A percentile compares a stretch with the other conserved stretches of the same genome.
These are phyloP conservation scores for Rhombomys opimus DNA, from an alignment of 2,113 vertebrate species.

Conservation along the genomic window DNA sequence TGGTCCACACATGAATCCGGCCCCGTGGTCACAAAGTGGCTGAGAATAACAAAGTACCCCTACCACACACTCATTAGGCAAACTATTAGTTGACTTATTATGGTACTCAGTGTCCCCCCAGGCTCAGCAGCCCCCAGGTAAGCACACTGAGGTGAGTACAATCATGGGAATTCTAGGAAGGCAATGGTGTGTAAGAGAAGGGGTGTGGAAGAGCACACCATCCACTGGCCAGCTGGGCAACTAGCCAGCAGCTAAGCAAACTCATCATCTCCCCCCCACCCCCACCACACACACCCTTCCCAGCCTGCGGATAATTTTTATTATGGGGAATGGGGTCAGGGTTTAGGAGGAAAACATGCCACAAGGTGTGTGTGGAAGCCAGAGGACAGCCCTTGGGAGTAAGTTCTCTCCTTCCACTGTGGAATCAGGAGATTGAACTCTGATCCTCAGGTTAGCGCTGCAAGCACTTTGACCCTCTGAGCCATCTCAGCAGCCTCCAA, in stretches of 20 bases:
- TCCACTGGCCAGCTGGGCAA: neutral
- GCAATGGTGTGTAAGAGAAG: neutral
- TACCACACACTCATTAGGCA: neutral
- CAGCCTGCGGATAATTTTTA: neutral
- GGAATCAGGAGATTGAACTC: neutral
- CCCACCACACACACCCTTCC: neutral
- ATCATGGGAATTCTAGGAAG: too few relatives aligned
- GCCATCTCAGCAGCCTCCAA: neutral
- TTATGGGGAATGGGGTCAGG: neutral
- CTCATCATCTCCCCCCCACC: neutral
- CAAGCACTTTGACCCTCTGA: neutral
- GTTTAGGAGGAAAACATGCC: too few relatives aligned
- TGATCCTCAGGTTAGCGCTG: too few relatives aligned
- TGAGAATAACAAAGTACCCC: neutral
- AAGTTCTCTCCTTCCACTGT: neutral
- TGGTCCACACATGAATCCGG: neutral
- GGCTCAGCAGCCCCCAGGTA: neutral
- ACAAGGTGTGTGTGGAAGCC: neutral
- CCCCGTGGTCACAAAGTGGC: neutral
- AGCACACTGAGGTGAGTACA: too few relatives aligned
- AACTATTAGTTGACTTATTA: too few relatives aligned
- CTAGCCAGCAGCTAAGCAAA: neutral
- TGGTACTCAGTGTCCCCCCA: neutral
- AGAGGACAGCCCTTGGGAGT: neutral
- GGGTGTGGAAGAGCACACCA: neutral